phyloP scores from a whole-genome alignment of 2,797 vertebrate species.

The Mus minutoides region DNA sequence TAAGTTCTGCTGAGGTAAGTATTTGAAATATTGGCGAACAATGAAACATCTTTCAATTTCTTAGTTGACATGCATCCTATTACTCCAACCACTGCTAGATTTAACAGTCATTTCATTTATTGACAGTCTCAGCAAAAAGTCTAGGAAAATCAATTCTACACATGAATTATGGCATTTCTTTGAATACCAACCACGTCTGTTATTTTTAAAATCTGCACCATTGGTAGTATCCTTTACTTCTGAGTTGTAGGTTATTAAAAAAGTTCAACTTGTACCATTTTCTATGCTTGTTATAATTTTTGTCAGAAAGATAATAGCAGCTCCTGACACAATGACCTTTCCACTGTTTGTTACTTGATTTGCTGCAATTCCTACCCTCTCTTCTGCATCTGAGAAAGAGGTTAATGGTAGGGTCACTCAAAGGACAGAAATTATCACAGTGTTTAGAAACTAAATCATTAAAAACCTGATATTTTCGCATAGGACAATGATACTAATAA shows the following conservation, averaged over 20 bases:
- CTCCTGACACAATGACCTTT: conserved; percentile 76
- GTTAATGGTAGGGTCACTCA: conserved; percentile 79
- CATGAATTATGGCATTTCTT: conserved; percentile 67
- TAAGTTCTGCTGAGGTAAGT: conserved; percentile 6
- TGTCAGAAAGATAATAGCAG: conserved; percentile 76
- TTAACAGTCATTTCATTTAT: conserved; percentile 69
- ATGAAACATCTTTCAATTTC: conserved; percentile 60
- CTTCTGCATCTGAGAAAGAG: conserved; percentile 70
- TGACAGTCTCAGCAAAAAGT: conserved; percentile 71
- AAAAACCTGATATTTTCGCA: conserved; percentile 79
- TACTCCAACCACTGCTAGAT: background rate
- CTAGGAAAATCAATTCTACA: conserved; percentile 71
- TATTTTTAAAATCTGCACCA: conserved; percentile 63
- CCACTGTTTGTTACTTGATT: conserved; percentile 78
- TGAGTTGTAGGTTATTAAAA: conserved; percentile 68
- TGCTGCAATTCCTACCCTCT: conserved; percentile 77
- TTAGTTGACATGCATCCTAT: conserved; percentile 50
- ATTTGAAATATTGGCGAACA: conserved; percentile 23
- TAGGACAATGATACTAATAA: conserved; percentile 80
- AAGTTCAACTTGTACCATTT: conserved; percentile 59
- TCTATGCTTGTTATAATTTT: conserved; percentile 71
- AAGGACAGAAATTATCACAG: conserved; percentile 82
- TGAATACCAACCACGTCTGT: conserved; percentile 64
- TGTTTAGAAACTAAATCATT: conserved; percentile 84
- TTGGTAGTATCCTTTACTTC: conserved; percentile 44